A percentile compares a stretch with the other conserved stretches of the same genome.
Evolutionary conservation across 2,113 vertebrate species (phyloP).

Genomic region (Thinocorus orbignyianus): DNA sequence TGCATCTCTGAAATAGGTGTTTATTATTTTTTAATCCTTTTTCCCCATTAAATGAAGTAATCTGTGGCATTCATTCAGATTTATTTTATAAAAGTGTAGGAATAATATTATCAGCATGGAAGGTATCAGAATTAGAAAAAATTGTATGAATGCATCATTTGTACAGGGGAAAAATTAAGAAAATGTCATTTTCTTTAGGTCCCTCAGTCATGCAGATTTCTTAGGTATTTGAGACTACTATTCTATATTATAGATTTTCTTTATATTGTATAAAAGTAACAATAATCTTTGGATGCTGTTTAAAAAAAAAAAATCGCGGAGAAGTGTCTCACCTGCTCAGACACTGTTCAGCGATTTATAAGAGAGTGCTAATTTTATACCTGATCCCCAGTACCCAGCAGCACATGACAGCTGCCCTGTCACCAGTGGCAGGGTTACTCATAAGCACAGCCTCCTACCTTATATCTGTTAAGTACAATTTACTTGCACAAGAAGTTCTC

Average conservation of each 20-base stretch:
- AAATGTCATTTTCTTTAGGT: neutral
- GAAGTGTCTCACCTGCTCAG: neutral
- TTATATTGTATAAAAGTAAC: neutral
- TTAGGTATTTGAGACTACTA: neutral
- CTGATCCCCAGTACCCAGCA: neutral
- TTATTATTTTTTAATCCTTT: neutral
- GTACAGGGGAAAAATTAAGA: neutral
- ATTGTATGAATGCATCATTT: neutral
- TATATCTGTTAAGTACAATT: neutral
- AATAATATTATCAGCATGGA: neutral
- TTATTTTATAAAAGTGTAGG: neutral
- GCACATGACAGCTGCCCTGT: neutral
- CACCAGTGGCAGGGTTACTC: neutral
- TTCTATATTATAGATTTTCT: neutral
- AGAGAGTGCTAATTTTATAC: neutral
- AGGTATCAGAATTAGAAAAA: neutral
- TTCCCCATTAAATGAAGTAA: neutral
- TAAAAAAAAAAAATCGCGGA: neutral
- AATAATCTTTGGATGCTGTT: neutral
- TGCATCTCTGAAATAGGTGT: neutral
- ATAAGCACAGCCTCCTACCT: neutral
- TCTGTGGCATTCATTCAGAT: accelerated
- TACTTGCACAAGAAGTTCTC: neutral
- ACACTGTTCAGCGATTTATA: neutral
- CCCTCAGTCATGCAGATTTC: neutral